Conservation (phyloP, 2,113 vertebrate genomes). For the Gulo gulo region DNA sequence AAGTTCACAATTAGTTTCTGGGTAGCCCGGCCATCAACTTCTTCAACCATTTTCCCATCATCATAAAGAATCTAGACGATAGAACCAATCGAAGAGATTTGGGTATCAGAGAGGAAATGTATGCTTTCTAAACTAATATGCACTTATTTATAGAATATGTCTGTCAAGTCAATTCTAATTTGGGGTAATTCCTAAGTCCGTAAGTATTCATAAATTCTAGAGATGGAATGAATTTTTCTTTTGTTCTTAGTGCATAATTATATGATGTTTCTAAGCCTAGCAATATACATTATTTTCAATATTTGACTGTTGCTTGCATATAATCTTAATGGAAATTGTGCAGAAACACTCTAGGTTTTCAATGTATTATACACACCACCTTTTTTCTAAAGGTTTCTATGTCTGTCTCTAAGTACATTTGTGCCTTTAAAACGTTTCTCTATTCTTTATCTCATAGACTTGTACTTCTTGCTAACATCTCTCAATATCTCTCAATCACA, state of each 20-base stretch:
- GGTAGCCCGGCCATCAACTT: constrained; percentile 96
- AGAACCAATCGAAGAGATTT: constrained; percentile 30
- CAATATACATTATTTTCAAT: not conserved
- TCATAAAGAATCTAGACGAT: constrained; percentile 95
- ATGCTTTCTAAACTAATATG: not conserved
- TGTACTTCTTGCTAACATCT: not conserved
- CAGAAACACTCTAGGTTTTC: not conserved
- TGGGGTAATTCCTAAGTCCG: not conserved
- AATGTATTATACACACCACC: not conserved
- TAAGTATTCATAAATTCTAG: not conserved
- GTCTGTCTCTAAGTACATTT: not conserved
- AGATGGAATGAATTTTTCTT: not conserved
- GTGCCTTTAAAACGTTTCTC: not conserved
- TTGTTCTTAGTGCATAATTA: not conserved
- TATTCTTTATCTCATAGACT: constrained; percentile 6
- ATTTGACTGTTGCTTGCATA: not conserved
- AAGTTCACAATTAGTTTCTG: constrained; percentile 98
- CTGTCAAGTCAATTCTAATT: not conserved
- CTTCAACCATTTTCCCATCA: constrained; percentile 96
- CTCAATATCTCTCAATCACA: not conserved
- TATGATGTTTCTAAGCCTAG: not conserved
- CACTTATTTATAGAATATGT: not conserved
- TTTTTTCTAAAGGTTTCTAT: not conserved
- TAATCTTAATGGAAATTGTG: not conserved
- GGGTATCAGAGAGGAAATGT: not conserved